Conservation (phyloP, 2,888 invertebrate species). For the Zhuqinia jingwanae region DNA sequence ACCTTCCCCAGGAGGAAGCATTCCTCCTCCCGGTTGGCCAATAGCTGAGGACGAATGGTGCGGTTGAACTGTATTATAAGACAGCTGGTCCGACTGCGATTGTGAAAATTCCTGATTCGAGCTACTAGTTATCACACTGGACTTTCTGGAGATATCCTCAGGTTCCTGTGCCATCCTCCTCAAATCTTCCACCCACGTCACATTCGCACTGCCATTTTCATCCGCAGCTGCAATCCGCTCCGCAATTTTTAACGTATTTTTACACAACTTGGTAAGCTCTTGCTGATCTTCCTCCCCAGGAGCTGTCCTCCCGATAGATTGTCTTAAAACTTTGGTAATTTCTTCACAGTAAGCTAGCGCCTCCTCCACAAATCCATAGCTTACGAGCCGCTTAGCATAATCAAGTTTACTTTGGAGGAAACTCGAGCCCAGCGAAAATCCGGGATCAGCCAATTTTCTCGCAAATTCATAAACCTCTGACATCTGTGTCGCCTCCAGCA, state of each 20-base stretch:
- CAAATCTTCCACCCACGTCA: conserved; percentile 66
- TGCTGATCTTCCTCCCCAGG: conserved; percentile 4
- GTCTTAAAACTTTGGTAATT: conserved; percentile 83
- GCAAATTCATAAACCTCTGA: conserved; percentile 98
- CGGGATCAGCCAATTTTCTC: conserved; percentile 88
- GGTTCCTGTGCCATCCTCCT: conserved; percentile 33
- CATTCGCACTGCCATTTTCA: conserved; percentile 47
- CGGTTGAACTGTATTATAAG: conserved; percentile 5
- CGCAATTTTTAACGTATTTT: conserved; percentile 72
- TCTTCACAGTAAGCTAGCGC: conserved; percentile 92
- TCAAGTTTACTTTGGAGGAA: conserved; percentile 85
- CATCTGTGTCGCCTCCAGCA: conserved; percentile 90
- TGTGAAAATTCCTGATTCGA: conserved; percentile 24
- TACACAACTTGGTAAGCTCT: conserved; percentile 56
- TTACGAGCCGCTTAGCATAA: conserved; percentile 89
- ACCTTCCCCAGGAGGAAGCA: background rate
- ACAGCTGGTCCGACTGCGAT: conserved; percentile 51
- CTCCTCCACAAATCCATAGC: conserved; percentile 89
- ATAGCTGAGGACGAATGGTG: too few species aligned
- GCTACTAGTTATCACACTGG: conserved; percentile 38
- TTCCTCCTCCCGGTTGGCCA: too few species aligned
- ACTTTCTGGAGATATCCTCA: conserved; percentile 20
- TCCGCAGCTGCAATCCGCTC: conserved; percentile 72
- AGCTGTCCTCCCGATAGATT: conserved; percentile 4
- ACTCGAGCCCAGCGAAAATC: conserved; percentile 85